phyloP scores from a whole-genome alignment of 2,113 vertebrate genomes.

The Aldabrachelys gigantea region DNA sequence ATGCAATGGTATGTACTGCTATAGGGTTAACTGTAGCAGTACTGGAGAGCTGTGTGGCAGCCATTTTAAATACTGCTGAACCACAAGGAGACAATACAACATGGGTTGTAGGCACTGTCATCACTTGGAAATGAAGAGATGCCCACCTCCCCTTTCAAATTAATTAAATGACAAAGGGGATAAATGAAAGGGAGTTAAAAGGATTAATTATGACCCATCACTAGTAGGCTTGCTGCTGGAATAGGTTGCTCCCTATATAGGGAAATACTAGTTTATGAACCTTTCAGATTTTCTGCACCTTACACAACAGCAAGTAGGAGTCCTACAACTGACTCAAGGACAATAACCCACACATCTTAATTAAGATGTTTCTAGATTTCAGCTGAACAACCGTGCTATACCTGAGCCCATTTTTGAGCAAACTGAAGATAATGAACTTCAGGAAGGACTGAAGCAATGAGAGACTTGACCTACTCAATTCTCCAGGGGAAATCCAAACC shows the following conservation, averaged over 20 bases:
- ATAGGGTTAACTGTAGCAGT: fast-evolving
- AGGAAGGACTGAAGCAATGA: fast-evolving
- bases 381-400: neutral
- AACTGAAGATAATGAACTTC: neutral
- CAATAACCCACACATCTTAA: neutral
- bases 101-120: neutral
- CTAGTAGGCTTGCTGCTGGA: neutral
- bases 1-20: neutral
- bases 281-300: neutral
- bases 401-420: neutral
- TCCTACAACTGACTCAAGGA: neutral
- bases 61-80: slow-evolving; percentile 15
- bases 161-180: too few relatives aligned
- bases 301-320: neutral
- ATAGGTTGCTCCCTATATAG: neutral
- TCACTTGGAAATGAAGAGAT: neutral
- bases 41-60: neutral
- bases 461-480: neutral
- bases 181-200: too few relatives aligned
- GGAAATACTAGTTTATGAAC: neutral
- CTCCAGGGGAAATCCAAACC: neutral
- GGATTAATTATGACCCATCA: neutral
- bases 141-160: neutral
- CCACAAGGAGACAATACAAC: neutral
- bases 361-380: neutral